These are phyloP conservation scores for Protaetia brevitarsis DNA, from an alignment of 1,140 invertebrate species.

Conservation along the genomic window DNA sequence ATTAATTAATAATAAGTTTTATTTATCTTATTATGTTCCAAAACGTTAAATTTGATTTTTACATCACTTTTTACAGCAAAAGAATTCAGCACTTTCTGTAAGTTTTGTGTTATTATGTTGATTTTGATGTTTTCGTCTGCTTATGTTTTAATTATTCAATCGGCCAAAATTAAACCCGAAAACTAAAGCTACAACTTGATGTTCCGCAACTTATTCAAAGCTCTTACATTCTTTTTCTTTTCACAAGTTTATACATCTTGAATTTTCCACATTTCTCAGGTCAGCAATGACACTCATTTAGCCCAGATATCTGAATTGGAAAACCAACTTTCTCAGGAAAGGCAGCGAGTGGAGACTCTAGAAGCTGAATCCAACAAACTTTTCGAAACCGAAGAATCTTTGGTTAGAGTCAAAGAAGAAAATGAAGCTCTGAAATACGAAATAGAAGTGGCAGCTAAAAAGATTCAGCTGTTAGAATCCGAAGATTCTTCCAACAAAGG, in stretches of 20 bases:
- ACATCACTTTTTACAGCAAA: constrained; percentile 22
- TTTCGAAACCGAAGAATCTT: constrained; percentile 57
- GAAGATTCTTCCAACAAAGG: constrained; percentile 21
- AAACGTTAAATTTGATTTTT: not conserved
- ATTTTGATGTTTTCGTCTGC: not conserved
- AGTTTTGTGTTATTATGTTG: not conserved
- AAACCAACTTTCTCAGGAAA: constrained; percentile 50
- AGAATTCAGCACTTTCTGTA: not conserved
- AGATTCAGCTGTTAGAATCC: constrained; percentile 2
- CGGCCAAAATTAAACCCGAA: not conserved
- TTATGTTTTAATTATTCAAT: not conserved
- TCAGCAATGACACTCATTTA: constrained; percentile 51
- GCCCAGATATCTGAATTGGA: constrained; percentile 57
- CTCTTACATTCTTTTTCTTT: too few relatives aligned
- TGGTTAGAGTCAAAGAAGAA: constrained; percentile 50
- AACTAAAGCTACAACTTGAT: too few relatives aligned
- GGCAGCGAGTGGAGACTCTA: constrained; percentile 50
- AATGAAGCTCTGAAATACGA: constrained; percentile 37
- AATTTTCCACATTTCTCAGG: constrained; percentile 38
- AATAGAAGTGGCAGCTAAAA: constrained; percentile 28
- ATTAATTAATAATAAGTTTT: too few relatives aligned
- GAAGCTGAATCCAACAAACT: constrained; percentile 55
- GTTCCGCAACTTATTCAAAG: too few relatives aligned
- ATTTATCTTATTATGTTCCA: constrained; percentile 22
- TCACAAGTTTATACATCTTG: too few relatives aligned